These are phyloP conservation scores for Spisula solida DNA, from an alignment of 2,888 invertebrate species.

Conservation along the genomic window DNA sequence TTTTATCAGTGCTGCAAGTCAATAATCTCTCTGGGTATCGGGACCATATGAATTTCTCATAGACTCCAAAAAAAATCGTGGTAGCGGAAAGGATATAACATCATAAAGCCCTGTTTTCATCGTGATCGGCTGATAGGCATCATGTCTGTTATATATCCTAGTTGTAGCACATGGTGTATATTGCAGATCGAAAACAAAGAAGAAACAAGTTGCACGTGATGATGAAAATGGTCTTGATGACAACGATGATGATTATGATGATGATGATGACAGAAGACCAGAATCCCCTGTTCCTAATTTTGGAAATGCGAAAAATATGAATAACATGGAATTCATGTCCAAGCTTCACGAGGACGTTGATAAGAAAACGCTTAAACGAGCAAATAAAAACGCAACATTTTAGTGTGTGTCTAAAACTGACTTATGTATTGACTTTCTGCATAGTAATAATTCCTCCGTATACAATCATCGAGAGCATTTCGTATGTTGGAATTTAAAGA, in stretches of 20 bases:
- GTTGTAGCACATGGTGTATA: no score
- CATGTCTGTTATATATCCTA: no score
- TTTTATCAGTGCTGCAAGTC: no score
- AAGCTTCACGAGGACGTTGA: slow-evolving; percentile 67
- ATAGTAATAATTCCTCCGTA: no score
- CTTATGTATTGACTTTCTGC: not conserved
- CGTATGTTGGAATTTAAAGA: no score
- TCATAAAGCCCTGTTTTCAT: no score
- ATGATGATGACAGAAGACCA: slow-evolving; percentile 52
- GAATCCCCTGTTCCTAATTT: slow-evolving; percentile 49
- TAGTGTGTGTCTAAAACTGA: slow-evolving; percentile 18
- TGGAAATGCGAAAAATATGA: slow-evolving; percentile 62
- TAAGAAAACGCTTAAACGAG: slow-evolving; percentile 69
- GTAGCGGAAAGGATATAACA: no score
- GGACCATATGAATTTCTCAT: no score
- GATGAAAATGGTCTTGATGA: slow-evolving; percentile 45
- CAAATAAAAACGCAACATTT: slow-evolving; percentile 65
- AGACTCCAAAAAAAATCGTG: no score
- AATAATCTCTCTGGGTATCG: no score
- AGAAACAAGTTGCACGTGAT: slow-evolving; percentile 40
- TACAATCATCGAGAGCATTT: no score
- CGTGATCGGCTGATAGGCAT: no score
- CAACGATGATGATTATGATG: slow-evolving; percentile 56
- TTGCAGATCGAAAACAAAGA: slow-evolving; percentile 46
- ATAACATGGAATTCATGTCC: slow-evolving; percentile 67